Percentiles rank a stretch among this genome's conserved stretches.
These are phyloP conservation scores for Streptopelia turtur DNA, from an alignment of 2,797 vertebrate genomes.

Conservation along the genomic window DNA sequence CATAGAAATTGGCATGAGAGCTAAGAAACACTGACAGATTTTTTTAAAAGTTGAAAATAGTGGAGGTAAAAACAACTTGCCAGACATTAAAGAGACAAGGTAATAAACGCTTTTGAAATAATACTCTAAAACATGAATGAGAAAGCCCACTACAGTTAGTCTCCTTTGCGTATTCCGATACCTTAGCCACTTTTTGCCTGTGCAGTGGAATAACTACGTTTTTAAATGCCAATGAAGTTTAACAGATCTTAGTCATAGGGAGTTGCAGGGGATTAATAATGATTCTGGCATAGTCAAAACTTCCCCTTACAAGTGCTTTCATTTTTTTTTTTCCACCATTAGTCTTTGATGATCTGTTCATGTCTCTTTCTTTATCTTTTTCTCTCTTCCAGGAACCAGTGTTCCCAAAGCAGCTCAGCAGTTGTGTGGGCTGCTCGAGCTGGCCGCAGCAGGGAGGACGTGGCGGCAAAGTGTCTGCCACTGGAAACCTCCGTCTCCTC, in stretches of 20 bases:
- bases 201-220: slow-evolving; percentile 6
- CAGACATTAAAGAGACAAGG: background rate
- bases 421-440: background rate
- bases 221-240: slow-evolving; percentile 29
- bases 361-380: slow-evolving; percentile 21
- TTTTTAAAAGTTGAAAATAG: background rate
- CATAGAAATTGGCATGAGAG: background rate
- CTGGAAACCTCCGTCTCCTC: background rate
- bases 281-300: slow-evolving; percentile 10
- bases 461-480: background rate
- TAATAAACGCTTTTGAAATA: background rate
- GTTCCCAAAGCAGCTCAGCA: background rate
- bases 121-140: background rate
- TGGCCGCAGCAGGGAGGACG: background rate
- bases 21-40: background rate
- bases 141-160: background rate
- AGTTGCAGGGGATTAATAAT: slow-evolving; percentile 51
- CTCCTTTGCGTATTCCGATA: background rate
- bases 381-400: slow-evolving; percentile 1
- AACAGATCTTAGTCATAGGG: slow-evolving; percentile 53
- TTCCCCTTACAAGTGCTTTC: slow-evolving; percentile 21
- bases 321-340: background rate
- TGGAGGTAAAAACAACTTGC: background rate
- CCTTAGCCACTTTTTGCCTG: background rate
- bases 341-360: slow-evolving; percentile 17